Base-by-base conservation (phyloP, 2,888 invertebrate genomes). In the Eustalomyia histrio region DNA sequence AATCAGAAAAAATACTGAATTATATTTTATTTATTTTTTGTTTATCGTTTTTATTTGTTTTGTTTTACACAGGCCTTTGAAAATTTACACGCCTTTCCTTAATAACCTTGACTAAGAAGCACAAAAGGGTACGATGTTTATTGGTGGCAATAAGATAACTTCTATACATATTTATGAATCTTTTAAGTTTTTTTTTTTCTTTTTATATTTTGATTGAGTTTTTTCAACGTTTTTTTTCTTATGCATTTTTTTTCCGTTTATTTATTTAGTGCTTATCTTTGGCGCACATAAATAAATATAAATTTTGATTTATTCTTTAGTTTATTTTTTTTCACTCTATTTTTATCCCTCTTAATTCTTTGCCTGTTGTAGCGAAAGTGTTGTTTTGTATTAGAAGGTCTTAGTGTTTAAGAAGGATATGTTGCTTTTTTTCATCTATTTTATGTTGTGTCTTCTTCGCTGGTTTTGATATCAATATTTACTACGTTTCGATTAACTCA, bases 261-360 rank as follows among this genome's bases (percentile, higher is more conserved):
- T 78, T 75, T 75, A 60, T 67, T 78, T 67, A 58, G 43, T 75
- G 67, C 74, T 81, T 81, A 81, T 81, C 81, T 78, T 67, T 67
- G 71, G 47, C 57, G 67, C 67, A 78, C 81, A 81, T 81, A 78
- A 81, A 78, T 75, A 75, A 74, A 81, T 71, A 78, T 47, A 67
- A 78, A 75, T 78, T 81, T 71, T 81, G 81, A 78, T 81, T 81
- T 78, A 81, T 81, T 75, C 58, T n/a, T 52, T 55, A 35, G 78
- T 63, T 52, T 50, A 69, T 57, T 74, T 39, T 35, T 6, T 18
- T 35, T 24, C 43, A 74, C 71, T 78, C 53, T 64, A 67, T 61
- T 43, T 71, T 29, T 43, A 29, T 9, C 10, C 17, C 52, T 50
- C n/a, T 52, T 24, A 21, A 17, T 55, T 16, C 24, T 29, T 29